phyloP scores from a whole-genome alignment of 2,113 vertebrate genomes.

The Pelecanoides urinatrix region DNA sequence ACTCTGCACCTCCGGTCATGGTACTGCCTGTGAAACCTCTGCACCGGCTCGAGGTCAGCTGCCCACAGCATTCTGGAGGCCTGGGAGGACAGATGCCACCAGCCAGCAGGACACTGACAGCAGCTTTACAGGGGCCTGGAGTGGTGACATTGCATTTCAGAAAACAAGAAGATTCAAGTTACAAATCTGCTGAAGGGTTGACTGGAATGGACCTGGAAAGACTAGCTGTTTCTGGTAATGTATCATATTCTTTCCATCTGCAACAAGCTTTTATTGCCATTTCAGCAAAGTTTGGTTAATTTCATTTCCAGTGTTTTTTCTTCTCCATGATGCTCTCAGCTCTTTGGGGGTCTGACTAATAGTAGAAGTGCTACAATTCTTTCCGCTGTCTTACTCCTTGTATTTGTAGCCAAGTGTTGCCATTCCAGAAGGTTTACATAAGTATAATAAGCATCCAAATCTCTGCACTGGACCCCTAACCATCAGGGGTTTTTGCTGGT shows the following conservation, averaged over 20 bases:
- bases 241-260: neutral
- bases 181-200: neutral
- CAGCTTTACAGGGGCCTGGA: neutral
- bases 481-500: neutral
- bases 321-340: neutral
- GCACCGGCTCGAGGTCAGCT: neutral
- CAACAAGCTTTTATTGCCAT: neutral
- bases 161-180: neutral
- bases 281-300: constrained; percentile 1
- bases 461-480: neutral
- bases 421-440: neutral
- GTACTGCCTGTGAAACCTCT: neutral
- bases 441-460: neutral
- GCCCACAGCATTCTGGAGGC: neutral
- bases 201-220: neutral
- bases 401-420: neutral
- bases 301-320: neutral
- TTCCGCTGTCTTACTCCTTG: neutral
- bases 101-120: neutral
- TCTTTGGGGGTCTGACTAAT: constrained; percentile 15
- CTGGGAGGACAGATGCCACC: neutral
- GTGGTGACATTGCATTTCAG: neutral
- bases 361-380: neutral
- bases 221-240: neutral
- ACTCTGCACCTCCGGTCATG: neutral